These are phyloP conservation scores for Callionymus lyra DNA, from an alignment of 2,113 vertebrate species.

Conservation along the genomic window DNA sequence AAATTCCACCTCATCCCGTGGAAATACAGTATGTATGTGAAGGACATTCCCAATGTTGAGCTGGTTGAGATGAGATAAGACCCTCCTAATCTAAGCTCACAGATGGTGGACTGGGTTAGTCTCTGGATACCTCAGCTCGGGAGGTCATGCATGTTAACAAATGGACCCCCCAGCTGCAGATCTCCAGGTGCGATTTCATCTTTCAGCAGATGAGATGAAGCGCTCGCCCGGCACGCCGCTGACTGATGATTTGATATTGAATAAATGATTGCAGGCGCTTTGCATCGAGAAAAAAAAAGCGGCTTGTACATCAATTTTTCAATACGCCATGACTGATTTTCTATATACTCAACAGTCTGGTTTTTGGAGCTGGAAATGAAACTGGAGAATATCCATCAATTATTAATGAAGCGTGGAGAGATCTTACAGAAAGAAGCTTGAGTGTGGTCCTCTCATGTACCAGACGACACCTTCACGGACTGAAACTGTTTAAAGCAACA, in stretches of 20 bases:
- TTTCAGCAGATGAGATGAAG: constrained; percentile 18
- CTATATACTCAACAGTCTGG: constrained; percentile 33
- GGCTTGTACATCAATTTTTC: constrained; percentile 53
- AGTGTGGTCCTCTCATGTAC: neutral
- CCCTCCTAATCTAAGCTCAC: neutral
- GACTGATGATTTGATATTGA: constrained; percentile 24
- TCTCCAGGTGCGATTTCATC: constrained; percentile 26
- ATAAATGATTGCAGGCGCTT: constrained; percentile 36
- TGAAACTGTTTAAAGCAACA: no score
- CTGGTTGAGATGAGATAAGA: neutral
- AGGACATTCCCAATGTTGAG: no score
- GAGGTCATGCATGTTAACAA: neutral
- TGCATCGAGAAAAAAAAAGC: constrained; percentile 57
- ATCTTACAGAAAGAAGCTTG: constrained; percentile 23
- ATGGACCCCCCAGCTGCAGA: constrained; percentile 8
- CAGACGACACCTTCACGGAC: neutral
- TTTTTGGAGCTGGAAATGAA: constrained; percentile 48
- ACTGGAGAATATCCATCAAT: constrained; percentile 58
- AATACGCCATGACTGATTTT: constrained; percentile 46
- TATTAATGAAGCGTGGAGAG: constrained; percentile 47
- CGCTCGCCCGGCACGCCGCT: constrained; percentile 4
- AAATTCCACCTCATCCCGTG: no score
- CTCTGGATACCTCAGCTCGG: neutral
- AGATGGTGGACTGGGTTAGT: neutral
- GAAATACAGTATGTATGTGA: no score